Percentiles rank a stretch among this genome's conserved stretches.
Evolutionary conservation across 2,888 invertebrate species (phyloP).

Genomic region (Bursaphelenchus okinawaensis): DNA sequence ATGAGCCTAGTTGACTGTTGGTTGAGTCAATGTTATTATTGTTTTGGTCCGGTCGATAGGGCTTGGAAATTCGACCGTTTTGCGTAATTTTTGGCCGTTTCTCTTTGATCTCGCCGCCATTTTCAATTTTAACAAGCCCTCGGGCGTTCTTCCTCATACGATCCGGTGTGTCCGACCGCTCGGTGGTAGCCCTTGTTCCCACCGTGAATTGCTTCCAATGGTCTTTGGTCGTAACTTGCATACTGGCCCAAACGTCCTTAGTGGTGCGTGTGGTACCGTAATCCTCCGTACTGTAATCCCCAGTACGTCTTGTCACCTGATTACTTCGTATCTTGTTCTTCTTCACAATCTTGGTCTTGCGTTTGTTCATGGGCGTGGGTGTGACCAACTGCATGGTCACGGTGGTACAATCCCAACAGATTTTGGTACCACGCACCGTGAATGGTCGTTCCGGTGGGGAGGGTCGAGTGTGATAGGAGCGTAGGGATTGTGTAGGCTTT

Average conservation of each 20-base stretch:
- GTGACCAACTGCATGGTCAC: conserved; percentile 5
- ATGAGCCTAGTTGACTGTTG: neutral
- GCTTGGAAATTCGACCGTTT: neutral
- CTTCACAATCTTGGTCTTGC: neutral
- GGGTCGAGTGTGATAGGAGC: neutral
- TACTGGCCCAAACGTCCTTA: neutral
- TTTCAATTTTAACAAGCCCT: neutral
- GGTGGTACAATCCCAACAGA: neutral
- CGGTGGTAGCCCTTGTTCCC: neutral
- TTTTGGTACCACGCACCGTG: neutral
- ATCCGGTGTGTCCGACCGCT: neutral
- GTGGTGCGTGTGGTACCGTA: neutral
- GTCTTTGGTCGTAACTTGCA: neutral
- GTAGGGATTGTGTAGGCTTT: neutral
- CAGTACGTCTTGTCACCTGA: no score
- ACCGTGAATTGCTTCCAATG: neutral
- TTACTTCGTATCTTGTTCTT: neutral
- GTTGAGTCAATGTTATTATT: no score
- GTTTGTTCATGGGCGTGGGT: neutral
- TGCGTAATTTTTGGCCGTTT: no score
- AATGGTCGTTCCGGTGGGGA: neutral
- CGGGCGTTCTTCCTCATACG: neutral
- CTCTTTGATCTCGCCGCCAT: neutral
- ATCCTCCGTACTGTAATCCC: neutral
- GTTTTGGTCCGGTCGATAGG: no score